These are phyloP conservation scores for Cheilosia grossa DNA, from an alignment of 2,888 invertebrate genomes.

Conservation along the genomic window DNA sequence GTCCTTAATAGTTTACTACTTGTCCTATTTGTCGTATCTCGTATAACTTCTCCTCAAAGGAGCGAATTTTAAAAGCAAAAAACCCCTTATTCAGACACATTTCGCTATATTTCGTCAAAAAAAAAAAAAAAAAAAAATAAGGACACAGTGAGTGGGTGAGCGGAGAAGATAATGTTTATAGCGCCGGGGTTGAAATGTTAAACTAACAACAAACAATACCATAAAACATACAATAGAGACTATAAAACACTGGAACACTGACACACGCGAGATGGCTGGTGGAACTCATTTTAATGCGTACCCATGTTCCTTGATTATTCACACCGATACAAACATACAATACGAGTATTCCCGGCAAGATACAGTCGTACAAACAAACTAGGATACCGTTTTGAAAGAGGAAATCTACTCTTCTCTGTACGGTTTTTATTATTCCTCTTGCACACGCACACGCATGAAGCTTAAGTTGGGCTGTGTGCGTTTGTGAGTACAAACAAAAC, in stretches of 20 bases:
- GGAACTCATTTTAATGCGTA: conserved; percentile 51
- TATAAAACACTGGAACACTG: conserved; percentile 23
- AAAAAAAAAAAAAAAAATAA: neutral
- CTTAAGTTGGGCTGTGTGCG: neutral
- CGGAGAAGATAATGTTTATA: conserved; percentile 10
- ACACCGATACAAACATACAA: conserved; percentile 19
- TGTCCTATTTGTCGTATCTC: no score
- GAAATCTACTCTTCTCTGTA: conserved; percentile 31
- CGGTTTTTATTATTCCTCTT: conserved; percentile 1
- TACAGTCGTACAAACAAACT: conserved; percentile 43
- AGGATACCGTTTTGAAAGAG: conserved; percentile 56
- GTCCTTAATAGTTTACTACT: no score
- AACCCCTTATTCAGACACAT: neutral
- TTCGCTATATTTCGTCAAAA: conserved; percentile 38
- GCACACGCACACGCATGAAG: conserved; percentile 1
- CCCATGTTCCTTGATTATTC: conserved; percentile 36
- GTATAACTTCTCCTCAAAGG: no score
- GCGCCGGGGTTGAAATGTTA: conserved; percentile 42
- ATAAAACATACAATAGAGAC: conserved; percentile 46
- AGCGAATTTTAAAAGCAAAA: no score
- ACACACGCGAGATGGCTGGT: neutral
- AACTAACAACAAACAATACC: conserved; percentile 44
- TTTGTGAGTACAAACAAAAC: conserved; percentile 26
- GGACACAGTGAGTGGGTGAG: neutral
- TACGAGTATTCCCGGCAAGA: neutral